Percentiles rank a stretch among this genome's conserved stretches.
Evolutionary conservation across 2,888 invertebrate genomes (phyloP).

Genomic region (Anagyrus pseudococci): DNA sequence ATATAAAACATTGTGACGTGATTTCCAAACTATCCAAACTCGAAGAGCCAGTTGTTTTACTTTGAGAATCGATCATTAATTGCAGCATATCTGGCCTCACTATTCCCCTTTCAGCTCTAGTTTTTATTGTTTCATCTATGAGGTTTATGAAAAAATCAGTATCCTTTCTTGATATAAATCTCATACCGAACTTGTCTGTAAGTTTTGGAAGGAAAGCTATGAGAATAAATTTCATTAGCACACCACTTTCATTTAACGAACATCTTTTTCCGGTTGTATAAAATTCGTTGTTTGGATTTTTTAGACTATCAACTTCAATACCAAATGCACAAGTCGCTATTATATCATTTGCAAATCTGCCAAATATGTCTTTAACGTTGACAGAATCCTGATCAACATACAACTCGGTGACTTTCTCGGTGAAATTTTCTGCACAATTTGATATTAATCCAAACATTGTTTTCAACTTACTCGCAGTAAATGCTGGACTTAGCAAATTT

Average conservation of each 20-base stretch:
- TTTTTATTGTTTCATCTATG: conserved; percentile 24
- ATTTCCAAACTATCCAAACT: neutral
- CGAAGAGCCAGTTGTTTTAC: too few relatives aligned
- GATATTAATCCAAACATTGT: conserved; percentile 45
- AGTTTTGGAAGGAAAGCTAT: conserved; percentile 32
- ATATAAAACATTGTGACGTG: neutral
- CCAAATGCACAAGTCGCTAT: conserved; percentile 64
- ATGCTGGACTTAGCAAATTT: conserved; percentile 44
- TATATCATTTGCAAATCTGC: conserved; percentile 59
- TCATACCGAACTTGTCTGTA: neutral
- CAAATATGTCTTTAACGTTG: conserved; percentile 58
- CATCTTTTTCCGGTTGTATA: conserved; percentile 48
- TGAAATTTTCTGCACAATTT: conserved; percentile 42
- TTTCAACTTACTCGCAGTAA: conserved; percentile 44
- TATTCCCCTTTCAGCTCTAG: conserved; percentile 36
- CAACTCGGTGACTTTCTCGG: conserved; percentile 33
- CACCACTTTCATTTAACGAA: conserved; percentile 32
- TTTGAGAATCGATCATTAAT: conserved; percentile 1
- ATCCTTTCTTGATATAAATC: neutral
- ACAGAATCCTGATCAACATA: conserved; percentile 37
- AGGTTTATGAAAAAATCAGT: neutral
- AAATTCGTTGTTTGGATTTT: conserved; percentile 51
- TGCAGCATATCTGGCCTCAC: conserved; percentile 27
- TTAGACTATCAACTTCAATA: conserved; percentile 53
- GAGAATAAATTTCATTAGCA: conserved; percentile 36